Evolutionary conservation across 1,140 invertebrate species (phyloP).

Genomic region (Drosophila pandora): DNA sequence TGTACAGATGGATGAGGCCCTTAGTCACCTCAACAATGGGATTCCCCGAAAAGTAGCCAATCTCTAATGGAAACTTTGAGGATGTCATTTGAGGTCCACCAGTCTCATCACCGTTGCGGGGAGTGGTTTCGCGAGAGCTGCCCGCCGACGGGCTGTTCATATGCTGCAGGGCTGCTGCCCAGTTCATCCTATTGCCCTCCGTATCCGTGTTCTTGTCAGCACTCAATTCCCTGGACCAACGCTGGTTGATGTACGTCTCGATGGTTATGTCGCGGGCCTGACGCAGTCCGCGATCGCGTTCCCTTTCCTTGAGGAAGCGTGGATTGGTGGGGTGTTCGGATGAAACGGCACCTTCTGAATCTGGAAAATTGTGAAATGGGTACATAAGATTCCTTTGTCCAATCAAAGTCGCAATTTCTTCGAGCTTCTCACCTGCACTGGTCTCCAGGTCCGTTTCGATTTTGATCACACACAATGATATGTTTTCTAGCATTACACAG

Average conservation of each 20-base stretch:
- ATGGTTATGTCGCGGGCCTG: conserved; percentile 87
- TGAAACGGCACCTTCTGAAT: conserved; percentile 70
- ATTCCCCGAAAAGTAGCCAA: conserved; percentile 97
- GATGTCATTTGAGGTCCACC: conserved; percentile 29
- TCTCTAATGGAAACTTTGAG: conserved; percentile 85
- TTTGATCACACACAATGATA: conserved; percentile 82
- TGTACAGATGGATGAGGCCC: conserved; percentile 97
- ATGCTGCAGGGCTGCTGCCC: conserved; percentile 74
- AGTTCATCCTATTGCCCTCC: conserved; percentile 63
- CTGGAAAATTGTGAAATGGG: conserved; percentile 6
- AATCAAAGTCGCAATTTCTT: neutral
- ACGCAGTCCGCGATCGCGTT: conserved; percentile 85
- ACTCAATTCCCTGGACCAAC: conserved; percentile 78
- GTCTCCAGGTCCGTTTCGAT: conserved; percentile 78
- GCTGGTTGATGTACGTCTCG: conserved; percentile 86
- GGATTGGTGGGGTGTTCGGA: conserved; percentile 80
- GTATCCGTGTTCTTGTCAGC: neutral
- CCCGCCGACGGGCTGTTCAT: conserved; percentile 71
- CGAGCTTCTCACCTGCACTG: conserved; percentile 50
- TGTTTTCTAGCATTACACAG: conserved; percentile 79
- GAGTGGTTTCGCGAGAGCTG: conserved; percentile 83
- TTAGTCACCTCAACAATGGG: conserved; percentile 97
- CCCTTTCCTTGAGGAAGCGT: conserved; percentile 77
- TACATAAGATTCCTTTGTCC: conserved; percentile 32
- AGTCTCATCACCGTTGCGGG: conserved; percentile 77